These are phyloP conservation scores for Lutjanus erythropterus DNA, from an alignment of 2,113 vertebrate genomes.

Conservation along the genomic window DNA sequence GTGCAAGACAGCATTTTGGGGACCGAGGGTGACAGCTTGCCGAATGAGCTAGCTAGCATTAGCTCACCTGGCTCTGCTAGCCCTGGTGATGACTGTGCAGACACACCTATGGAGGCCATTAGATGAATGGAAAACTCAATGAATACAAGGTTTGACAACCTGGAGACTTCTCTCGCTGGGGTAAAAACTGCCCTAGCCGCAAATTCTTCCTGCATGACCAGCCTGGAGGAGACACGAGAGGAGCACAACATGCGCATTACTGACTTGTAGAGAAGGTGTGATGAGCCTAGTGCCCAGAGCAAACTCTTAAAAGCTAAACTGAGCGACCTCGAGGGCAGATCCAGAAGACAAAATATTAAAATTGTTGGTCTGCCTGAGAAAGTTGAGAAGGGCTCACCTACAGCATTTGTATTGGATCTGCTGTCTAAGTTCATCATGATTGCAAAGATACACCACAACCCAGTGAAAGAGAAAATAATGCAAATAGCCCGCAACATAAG, in stretches of 20 bases:
- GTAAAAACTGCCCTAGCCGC: neutral
- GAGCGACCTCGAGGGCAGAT: neutral
- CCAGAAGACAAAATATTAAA: neutral
- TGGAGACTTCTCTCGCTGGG: neutral
- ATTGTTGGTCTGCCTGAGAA: constrained; percentile 3
- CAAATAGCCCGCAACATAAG: neutral
- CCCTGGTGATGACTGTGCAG: neutral
- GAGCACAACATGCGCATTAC: too few species aligned
- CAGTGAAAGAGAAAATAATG: neutral
- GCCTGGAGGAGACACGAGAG: neutral
- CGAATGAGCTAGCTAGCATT: neutral
- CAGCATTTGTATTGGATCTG: neutral
- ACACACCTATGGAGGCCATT: neutral
- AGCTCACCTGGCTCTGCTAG: neutral
- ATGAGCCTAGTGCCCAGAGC: neutral
- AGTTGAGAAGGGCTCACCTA: neutral
- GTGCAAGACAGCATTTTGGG: neutral
- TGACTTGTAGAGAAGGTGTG: neutral
- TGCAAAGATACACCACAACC: neutral
- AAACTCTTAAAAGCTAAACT: neutral
- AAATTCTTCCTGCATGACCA: neutral
- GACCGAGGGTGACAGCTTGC: neutral
- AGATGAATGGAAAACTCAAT: neutral
- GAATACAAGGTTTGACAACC: neutral
- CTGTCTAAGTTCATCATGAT: constrained; percentile 5